Evolutionary conservation across 2,888 invertebrate species (phyloP).

Genomic region (Drepana falcataria): DNA sequence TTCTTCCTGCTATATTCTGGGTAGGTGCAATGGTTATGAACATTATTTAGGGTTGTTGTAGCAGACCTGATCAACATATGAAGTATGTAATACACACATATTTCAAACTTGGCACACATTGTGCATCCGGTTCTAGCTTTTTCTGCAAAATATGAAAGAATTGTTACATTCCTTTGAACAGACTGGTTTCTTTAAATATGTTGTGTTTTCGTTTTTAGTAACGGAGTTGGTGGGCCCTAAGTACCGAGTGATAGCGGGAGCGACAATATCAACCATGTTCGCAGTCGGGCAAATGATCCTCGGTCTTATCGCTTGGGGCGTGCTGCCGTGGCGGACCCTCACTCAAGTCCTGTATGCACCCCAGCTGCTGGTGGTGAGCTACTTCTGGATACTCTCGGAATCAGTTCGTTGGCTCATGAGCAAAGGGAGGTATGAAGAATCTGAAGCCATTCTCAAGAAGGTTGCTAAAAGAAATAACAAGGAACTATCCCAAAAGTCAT

Average conservation of each 20-base stretch:
- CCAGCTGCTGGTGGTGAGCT: constrained; percentile 82
- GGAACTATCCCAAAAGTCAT: constrained; percentile 73
- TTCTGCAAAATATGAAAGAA: no score
- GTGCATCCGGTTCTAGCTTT: no score
- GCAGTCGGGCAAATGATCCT: constrained; percentile 86
- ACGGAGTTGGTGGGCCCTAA: constrained; percentile 88
- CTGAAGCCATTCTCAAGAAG: constrained; percentile 79
- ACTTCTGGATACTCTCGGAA: constrained; percentile 86
- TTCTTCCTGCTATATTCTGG: constrained; percentile 85
- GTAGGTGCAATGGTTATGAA: constrained; percentile 44
- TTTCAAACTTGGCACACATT: background rate
- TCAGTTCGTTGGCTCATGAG: constrained; percentile 88
- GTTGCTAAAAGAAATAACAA: constrained; percentile 81
- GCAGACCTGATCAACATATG: background rate
- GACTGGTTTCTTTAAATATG: no score
- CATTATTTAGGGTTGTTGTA: background rate
- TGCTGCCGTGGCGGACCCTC: constrained; percentile 83
- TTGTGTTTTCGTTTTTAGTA: constrained; percentile 61
- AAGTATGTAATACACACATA: background rate
- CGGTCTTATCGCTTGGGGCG: constrained; percentile 84
- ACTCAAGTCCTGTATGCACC: constrained; percentile 85
- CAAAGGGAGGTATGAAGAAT: constrained; percentile 82
- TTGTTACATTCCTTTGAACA: no score
- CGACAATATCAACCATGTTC: constrained; percentile 85
- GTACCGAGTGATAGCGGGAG: constrained; percentile 85